Conservation (phyloP, 2,888 invertebrate genomes). For the Lasioglossum leucozonium region DNA sequence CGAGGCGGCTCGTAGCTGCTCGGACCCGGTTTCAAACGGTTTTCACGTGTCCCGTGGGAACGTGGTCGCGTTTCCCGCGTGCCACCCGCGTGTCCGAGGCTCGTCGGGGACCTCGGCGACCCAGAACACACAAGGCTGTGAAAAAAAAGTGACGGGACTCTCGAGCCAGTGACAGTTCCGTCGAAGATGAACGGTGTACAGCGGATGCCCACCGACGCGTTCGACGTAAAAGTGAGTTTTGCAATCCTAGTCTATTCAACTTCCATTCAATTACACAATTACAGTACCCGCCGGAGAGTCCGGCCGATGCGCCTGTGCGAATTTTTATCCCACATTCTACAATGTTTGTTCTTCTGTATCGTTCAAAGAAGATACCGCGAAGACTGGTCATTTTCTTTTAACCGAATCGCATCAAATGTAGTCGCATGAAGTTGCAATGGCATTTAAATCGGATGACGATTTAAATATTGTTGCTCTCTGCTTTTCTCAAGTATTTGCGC, state of each 20-base stretch:
- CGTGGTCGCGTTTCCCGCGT: conserved; percentile 32
- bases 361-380: not conserved
- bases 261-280: conserved; percentile 17
- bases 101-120: not conserved
- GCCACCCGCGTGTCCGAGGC: not conserved
- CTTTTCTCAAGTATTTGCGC: too few relatives aligned
- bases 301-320: not conserved
- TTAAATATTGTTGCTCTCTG: too few relatives aligned
- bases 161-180: not conserved
- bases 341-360: not conserved
- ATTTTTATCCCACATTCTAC: not conserved
- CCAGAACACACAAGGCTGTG: conserved; percentile 6
- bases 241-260: conserved; percentile 6
- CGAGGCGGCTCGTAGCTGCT: conserved; percentile 26
- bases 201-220: conserved; percentile 73
- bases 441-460: too few relatives aligned
- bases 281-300: not conserved
- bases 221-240: conserved; percentile 74
- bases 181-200: conserved; percentile 79
- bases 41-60: conserved; percentile 9
- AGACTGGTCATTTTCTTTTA: too few relatives aligned
- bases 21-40: conserved; percentile 21
- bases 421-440: too few relatives aligned
- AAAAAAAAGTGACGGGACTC: conserved; percentile 14
- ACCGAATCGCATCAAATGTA: too few relatives aligned